Conservation (phyloP, 2,113 vertebrate species). For the Laterallus jamaicensis region DNA sequence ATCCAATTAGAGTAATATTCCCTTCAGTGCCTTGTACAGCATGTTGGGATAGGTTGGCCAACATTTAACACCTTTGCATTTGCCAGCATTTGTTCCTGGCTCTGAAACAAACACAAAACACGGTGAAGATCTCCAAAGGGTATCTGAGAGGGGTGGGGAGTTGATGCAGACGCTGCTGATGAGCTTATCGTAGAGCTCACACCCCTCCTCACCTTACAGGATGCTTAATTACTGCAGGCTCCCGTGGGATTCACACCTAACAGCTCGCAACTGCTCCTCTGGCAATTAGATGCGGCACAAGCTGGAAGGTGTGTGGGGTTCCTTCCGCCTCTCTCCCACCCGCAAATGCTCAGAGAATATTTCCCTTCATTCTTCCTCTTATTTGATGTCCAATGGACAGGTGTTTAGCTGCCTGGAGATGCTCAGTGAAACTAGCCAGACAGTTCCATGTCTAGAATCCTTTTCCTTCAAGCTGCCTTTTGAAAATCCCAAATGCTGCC, state of each 20-base stretch:
- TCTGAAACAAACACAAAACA: slow-evolving; percentile 23
- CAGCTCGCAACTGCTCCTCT: neutral
- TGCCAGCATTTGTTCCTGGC: slow-evolving; percentile 55
- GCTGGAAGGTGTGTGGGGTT: neutral
- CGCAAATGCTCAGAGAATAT: fast-evolving
- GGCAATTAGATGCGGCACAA: neutral
- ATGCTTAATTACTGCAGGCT: neutral
- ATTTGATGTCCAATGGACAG: neutral
- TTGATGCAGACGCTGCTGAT: neutral
- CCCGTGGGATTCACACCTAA: neutral
- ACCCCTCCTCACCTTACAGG: neutral
- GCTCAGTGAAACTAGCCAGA: neutral
- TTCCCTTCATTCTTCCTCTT: neutral
- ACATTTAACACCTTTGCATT: slow-evolving; percentile 38
- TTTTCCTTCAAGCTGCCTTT: neutral
- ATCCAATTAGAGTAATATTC: slow-evolving; percentile 33
- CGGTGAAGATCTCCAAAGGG: neutral
- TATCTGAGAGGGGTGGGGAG: neutral
- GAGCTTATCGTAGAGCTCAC: neutral
- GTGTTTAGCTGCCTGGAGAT: neutral
- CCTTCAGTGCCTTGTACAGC: neutral
- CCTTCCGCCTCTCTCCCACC: neutral
- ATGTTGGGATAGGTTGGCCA: slow-evolving; percentile 8
- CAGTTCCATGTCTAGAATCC: neutral
- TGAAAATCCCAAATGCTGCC: neutral